Evolutionary conservation across 2,888 invertebrate species (phyloP).

Genomic region (Macaria notata): DNA sequence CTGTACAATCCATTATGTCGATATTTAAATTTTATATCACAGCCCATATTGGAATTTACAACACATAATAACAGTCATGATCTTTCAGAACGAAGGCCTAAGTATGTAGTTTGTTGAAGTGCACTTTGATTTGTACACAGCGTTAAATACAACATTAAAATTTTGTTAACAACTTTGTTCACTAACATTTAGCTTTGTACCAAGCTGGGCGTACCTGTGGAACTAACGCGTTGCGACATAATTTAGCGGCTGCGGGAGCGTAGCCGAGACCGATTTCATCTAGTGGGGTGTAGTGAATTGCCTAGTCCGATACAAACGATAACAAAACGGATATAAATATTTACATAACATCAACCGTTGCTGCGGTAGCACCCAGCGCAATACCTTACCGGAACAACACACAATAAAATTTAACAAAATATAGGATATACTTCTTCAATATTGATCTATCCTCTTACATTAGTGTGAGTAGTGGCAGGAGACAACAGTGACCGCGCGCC

Average conservation of each 20-base stretch:
- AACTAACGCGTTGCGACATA: constrained; percentile 9
- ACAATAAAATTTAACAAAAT: constrained; percentile 80
- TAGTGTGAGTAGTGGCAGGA: constrained; percentile 66
- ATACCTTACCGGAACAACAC: constrained; percentile 69
- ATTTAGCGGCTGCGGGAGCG: constrained; percentile 8
- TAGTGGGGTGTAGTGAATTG: constrained; percentile 26
- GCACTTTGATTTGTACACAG: constrained; percentile 82
- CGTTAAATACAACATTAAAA: constrained; percentile 75
- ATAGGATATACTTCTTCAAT: constrained; percentile 73
- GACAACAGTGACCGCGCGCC: constrained; percentile 69
- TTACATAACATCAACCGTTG: constrained; percentile 39
- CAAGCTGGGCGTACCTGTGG: constrained; percentile 45
- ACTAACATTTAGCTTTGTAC: constrained; percentile 65
- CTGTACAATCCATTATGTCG: constrained; percentile 86
- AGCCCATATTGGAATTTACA: constrained; percentile 90
- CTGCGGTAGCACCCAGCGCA: constrained; percentile 62
- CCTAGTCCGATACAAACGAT: constrained; percentile 25
- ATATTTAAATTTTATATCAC: constrained; percentile 86
- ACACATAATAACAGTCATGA: constrained; percentile 72
- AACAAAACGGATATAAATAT: constrained; percentile 32
- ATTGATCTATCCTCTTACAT: constrained; percentile 74
- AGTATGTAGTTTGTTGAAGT: constrained; percentile 73
- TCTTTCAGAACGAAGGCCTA: constrained; percentile 75
- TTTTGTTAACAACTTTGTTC: constrained; percentile 70
- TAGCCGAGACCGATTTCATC: constrained; percentile 18